Evolutionary conservation across 2,888 invertebrate species (phyloP).

Genomic region (Pachliopta kotzebuea): DNA sequence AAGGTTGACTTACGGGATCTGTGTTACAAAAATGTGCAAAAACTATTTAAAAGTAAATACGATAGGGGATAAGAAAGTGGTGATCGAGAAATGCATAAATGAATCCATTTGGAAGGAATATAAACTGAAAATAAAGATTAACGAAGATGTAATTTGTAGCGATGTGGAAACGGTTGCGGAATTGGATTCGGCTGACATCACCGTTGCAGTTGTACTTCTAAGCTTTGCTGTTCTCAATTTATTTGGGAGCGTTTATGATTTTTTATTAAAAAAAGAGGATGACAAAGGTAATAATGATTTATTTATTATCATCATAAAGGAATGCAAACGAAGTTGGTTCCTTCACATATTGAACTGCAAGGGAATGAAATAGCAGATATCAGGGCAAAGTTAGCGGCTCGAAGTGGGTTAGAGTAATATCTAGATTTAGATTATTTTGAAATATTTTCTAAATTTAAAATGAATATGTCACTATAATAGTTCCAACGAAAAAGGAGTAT

Average conservation of each 20-base stretch:
- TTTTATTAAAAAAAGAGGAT: neutral
- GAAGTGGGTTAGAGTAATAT: too few species aligned
- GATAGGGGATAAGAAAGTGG: conserved; percentile 26
- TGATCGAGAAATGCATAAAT: conserved; percentile 41
- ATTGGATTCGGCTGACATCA: conserved; percentile 49
- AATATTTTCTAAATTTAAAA: too few species aligned
- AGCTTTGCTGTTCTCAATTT: conserved; percentile 49
- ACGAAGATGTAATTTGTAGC: conserved; percentile 49
- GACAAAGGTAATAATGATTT: too few species aligned
- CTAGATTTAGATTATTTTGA: too few species aligned
- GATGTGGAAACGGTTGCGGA: conserved; percentile 36
- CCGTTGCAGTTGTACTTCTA: conserved; percentile 48
- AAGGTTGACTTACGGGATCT: conserved; percentile 35
- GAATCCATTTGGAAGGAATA: conserved; percentile 47
- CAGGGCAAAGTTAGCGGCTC: too few species aligned
- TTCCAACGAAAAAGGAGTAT: too few species aligned
- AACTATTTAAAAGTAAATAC: conserved; percentile 23
- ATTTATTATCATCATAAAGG: too few species aligned
- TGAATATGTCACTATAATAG: too few species aligned
- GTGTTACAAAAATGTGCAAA: conserved; percentile 35
- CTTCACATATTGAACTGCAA: too few species aligned
- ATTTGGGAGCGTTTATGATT: conserved; percentile 54
- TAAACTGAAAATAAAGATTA: conserved; percentile 45
- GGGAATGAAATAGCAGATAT: too few species aligned
- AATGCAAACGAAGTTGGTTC: too few species aligned